phyloP scores from a whole-genome alignment of 2,888 invertebrate species.

The Thymelicus acteon region DNA sequence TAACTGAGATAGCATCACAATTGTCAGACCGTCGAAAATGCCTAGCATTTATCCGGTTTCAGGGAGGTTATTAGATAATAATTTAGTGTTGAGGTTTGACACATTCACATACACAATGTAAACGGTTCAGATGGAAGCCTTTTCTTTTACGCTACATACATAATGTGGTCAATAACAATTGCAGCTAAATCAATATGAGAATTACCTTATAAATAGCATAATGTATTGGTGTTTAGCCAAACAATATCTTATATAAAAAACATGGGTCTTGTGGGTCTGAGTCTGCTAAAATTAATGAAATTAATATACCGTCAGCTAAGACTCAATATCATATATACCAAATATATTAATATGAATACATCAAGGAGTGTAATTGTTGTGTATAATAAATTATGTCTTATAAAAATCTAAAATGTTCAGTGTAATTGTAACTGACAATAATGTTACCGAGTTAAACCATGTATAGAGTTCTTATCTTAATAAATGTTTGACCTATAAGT shows the following conservation, averaged over 20 bases:
- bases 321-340: constrained; percentile 4
- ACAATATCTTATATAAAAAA: constrained; percentile 45
- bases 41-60: not conserved
- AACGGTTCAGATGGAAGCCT: not conserved
- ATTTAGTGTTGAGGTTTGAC: not conserved
- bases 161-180: constrained; percentile 13
- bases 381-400: no score
- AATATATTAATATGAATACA: not conserved
- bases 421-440: no score
- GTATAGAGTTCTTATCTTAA: not conserved
- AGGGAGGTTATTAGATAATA: not conserved
- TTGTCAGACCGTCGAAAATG: constrained; percentile 12
- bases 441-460: not conserved
- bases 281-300: not conserved
- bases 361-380: no score
- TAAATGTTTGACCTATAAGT: not conserved
- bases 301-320: not conserved
- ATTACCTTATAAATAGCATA: constrained; percentile 32
- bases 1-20: constrained; percentile 24
- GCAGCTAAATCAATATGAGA: constrained; percentile 39
- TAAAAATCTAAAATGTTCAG: no score
- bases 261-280: constrained; percentile 19
- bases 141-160: not conserved
- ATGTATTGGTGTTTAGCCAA: constrained; percentile 51
- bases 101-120: not conserved